phyloP scores from a whole-genome alignment of 2,888 invertebrate species.

The Eilema sororculum region DNA sequence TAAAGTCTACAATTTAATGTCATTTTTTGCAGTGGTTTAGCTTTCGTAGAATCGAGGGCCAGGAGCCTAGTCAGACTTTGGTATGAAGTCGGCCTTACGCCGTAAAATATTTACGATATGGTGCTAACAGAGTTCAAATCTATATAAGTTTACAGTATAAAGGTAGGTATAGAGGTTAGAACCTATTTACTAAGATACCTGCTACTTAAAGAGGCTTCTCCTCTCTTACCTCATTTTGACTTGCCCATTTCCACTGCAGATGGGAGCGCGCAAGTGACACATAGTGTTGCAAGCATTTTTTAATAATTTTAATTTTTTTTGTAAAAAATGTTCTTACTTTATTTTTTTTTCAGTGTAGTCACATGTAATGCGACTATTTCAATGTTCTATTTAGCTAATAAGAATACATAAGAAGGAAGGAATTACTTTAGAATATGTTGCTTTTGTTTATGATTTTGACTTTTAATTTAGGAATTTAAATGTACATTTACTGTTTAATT shows the following conservation, averaged over 20 bases:
- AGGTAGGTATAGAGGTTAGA: no score
- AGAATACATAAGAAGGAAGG: not conserved
- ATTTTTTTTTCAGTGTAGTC: not conserved
- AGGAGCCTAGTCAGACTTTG: not conserved
- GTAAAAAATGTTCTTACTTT: not conserved
- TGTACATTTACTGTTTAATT: no score
- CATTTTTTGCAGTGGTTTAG: no score
- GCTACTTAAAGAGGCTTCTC: not conserved
- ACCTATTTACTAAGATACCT: no score
- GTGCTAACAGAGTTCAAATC: not conserved
- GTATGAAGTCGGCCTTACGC: not conserved
- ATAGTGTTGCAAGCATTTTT: not conserved
- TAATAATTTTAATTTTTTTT: not conserved
- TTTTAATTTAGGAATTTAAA: no score
- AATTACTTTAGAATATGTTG: not conserved
- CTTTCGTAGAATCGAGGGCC: no score
- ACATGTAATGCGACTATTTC: not conserved
- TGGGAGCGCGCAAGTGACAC: not conserved
- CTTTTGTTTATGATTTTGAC: not conserved
- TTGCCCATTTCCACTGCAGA: not conserved
- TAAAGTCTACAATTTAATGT: no score
- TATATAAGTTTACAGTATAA: not conserved
- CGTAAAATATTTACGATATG: not conserved
- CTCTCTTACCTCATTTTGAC: not conserved
- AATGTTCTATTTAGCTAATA: not conserved